These are phyloP conservation scores for Lasiurus borealis DNA, from an alignment of 2,113 vertebrate genomes.

Conservation along the genomic window DNA sequence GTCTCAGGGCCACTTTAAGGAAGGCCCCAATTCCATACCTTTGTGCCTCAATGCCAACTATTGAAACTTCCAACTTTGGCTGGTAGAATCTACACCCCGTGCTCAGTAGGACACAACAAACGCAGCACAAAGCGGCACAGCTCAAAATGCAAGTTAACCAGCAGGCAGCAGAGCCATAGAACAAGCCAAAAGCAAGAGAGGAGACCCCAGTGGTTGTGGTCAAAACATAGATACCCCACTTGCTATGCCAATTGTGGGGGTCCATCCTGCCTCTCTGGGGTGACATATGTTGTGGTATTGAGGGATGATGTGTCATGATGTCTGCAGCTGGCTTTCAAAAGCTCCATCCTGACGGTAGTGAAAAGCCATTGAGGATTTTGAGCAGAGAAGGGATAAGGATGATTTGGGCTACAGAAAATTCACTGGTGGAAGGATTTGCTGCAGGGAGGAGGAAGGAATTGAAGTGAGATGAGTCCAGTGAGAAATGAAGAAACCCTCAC, in stretches of 20 bases:
- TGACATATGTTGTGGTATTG: background rate
- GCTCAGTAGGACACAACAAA: background rate
- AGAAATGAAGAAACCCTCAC: background rate
- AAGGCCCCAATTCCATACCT: background rate
- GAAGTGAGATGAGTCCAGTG: background rate
- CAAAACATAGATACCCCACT: background rate
- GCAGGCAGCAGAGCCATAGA: background rate
- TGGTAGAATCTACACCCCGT: background rate
- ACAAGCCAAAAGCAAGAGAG: background rate
- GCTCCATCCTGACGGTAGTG: background rate
- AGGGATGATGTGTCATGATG: background rate
- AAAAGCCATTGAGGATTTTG: background rate
- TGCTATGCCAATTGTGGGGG: background rate
- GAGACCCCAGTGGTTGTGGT: background rate
- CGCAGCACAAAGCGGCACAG: background rate
- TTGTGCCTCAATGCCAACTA: background rate
- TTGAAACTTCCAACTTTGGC: background rate
- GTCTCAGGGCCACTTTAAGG: background rate
- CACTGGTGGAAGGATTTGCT: background rate
- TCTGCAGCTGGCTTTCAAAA: background rate
- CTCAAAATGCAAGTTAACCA: background rate
- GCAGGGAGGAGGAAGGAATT: background rate
- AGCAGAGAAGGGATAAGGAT: background rate
- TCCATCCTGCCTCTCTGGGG: background rate
- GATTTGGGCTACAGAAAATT: background rate